Conservation (phyloP, 2,797 vertebrate species). For the Sebastes hubbsi region DNA sequence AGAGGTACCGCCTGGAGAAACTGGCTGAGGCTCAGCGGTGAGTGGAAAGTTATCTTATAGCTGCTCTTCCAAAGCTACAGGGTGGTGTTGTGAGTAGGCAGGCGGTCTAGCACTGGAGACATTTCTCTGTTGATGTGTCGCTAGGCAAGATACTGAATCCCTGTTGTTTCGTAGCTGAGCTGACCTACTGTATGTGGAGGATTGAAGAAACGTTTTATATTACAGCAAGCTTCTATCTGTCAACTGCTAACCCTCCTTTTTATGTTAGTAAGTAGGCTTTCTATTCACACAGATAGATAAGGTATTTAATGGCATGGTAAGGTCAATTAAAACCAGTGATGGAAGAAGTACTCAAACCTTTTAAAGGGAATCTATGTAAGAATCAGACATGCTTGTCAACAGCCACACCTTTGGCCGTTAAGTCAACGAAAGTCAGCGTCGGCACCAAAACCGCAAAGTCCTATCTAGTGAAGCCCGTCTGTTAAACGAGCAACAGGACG, state of each 20-base stretch:
- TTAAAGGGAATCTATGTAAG: too few species aligned
- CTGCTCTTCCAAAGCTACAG: not conserved
- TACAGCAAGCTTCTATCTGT: not conserved
- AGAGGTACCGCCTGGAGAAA: slow-evolving; percentile 87
- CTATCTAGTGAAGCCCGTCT: too few species aligned
- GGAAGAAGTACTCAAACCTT: too few species aligned
- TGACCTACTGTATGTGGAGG: not conserved
- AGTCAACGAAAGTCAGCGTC: too few species aligned
- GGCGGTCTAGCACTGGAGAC: not conserved
- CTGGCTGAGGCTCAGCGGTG: slow-evolving; percentile 90
- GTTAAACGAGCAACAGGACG: too few species aligned
- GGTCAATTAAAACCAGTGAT: too few species aligned
- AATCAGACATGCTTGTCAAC: too few species aligned
- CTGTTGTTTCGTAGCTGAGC: not conserved
- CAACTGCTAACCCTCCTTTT: not conserved
- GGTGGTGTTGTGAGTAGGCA: not conserved
- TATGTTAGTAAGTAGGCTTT: not conserved
- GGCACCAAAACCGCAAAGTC: too few species aligned
- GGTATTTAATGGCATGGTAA: too few species aligned
- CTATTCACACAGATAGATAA: not conserved
- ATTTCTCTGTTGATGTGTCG: too few species aligned
- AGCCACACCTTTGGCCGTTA: too few species aligned
- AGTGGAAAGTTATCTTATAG: not conserved
- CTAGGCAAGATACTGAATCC: not conserved
- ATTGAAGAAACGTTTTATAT: not conserved